Conservation (phyloP, 2,797 vertebrate species). For the Tamandua tetradactyla region DNA sequence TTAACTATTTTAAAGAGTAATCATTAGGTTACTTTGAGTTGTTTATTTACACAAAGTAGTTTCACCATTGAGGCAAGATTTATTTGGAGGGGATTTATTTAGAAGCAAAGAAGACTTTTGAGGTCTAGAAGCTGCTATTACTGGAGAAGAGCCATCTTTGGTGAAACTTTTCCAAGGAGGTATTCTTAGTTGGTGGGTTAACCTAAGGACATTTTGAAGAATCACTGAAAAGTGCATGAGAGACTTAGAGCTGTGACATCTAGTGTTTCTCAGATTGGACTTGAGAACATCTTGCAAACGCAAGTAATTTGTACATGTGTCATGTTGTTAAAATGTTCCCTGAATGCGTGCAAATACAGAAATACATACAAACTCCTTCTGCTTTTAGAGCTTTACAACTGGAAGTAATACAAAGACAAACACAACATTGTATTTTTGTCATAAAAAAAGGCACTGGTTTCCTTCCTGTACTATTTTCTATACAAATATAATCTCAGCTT, state of each 20-base stretch:
- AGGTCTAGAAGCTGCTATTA: not conserved
- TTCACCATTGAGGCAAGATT: not conserved
- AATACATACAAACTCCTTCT: not conserved
- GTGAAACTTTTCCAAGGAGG: too few relatives aligned
- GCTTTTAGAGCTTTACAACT: not conserved
- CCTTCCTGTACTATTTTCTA: not conserved
- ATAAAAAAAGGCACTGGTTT: too few relatives aligned
- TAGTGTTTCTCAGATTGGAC: too few relatives aligned
- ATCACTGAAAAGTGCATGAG: not conserved
- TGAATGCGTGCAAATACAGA: not conserved
- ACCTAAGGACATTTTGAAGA: not conserved
- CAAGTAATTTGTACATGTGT: not conserved
- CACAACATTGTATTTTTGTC: not conserved
- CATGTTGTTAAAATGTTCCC: too few relatives aligned
- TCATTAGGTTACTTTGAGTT: not conserved
- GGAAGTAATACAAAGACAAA: too few relatives aligned
- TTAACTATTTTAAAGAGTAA: not conserved
- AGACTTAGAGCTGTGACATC: not conserved
- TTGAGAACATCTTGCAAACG: not conserved
- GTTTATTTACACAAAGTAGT: not conserved
- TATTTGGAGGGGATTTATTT: not conserved
- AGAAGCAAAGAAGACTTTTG: not conserved
- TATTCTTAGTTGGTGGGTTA: not conserved
- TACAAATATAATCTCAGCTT: not conserved
- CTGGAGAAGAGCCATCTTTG: not conserved